phyloP scores from a whole-genome alignment of 2,113 vertebrate genomes.

The Salvelinus sp. region DNA sequence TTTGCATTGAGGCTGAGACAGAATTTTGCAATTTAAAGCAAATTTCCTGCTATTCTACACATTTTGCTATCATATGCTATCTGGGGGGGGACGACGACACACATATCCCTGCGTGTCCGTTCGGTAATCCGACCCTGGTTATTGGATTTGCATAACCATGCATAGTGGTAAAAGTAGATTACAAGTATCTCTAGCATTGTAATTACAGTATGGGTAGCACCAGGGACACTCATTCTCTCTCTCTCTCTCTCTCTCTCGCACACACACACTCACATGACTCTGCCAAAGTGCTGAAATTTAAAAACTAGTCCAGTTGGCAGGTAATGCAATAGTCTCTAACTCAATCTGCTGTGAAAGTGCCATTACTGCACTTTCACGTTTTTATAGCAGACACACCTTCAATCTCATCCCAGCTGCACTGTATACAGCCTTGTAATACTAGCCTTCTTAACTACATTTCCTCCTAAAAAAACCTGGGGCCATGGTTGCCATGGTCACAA shows the following conservation, averaged over 20 bases:
- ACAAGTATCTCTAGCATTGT: background rate
- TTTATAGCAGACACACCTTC: background rate
- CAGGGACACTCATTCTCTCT: background rate
- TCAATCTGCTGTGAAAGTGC: background rate
- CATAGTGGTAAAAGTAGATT: background rate
- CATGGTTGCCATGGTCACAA: background rate
- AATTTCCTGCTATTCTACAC: no score
- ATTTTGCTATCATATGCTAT: no score
- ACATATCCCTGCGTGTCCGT: no score
- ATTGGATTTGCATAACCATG: background rate
- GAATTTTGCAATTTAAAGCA: no score
- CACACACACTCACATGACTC: background rate
- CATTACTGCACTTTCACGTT: background rate
- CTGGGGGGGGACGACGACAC: no score
- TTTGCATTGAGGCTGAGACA: no score
- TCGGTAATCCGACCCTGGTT: background rate
- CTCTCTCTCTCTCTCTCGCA: background rate
- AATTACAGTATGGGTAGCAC: background rate
- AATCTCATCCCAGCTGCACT: background rate
- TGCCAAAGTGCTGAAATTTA: background rate
- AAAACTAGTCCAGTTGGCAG: background rate
- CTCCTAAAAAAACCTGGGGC: background rate
- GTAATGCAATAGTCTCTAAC: conserved; percentile 3
- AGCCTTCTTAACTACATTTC: background rate
- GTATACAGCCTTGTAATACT: background rate